Conservation (phyloP, 2,797 vertebrate species). For the Macropodus opercularis region DNA sequence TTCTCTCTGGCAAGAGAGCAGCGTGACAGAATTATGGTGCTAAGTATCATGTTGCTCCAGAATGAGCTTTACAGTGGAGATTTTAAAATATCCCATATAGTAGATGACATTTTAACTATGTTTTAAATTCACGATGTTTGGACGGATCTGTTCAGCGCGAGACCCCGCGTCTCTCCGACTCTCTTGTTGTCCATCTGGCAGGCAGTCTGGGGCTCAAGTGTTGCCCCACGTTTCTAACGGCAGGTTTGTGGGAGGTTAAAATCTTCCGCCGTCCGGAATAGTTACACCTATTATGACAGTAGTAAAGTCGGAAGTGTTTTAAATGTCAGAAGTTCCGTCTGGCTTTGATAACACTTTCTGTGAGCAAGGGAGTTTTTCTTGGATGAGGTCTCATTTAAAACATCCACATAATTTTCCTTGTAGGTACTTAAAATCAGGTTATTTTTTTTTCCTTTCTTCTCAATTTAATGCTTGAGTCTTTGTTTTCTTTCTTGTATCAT, state of each 20-base stretch:
- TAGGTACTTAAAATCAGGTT: background rate
- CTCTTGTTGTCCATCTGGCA: slow-evolving; percentile 34
- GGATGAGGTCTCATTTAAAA: too few relatives aligned
- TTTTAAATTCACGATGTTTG: slow-evolving; percentile 62
- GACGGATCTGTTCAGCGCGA: slow-evolving; percentile 35
- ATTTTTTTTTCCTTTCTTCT: background rate
- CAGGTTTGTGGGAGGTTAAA: too few relatives aligned
- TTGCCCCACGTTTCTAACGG: slow-evolving; percentile 22
- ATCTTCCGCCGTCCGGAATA: too few relatives aligned
- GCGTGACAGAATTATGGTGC: slow-evolving; percentile 59
- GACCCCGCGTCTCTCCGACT: slow-evolving; percentile 29
- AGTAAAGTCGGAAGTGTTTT: too few relatives aligned
- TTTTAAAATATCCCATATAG: slow-evolving; percentile 51
- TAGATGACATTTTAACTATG: slow-evolving; percentile 65
- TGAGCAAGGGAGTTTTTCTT: too few relatives aligned
- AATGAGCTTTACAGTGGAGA: slow-evolving; percentile 56
- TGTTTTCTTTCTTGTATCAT: background rate
- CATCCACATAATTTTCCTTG: too few relatives aligned
- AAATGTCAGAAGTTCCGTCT: too few relatives aligned
- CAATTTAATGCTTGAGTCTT: background rate
- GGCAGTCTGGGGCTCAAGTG: slow-evolving; percentile 25
- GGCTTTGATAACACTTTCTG: too few relatives aligned
- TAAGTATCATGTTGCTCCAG: slow-evolving; percentile 65
- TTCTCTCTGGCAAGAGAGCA: slow-evolving; percentile 43
- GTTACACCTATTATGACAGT: too few relatives aligned